Base-by-base conservation (phyloP, 2,888 invertebrate genomes). In the Lasioglossum leucozonium region DNA sequence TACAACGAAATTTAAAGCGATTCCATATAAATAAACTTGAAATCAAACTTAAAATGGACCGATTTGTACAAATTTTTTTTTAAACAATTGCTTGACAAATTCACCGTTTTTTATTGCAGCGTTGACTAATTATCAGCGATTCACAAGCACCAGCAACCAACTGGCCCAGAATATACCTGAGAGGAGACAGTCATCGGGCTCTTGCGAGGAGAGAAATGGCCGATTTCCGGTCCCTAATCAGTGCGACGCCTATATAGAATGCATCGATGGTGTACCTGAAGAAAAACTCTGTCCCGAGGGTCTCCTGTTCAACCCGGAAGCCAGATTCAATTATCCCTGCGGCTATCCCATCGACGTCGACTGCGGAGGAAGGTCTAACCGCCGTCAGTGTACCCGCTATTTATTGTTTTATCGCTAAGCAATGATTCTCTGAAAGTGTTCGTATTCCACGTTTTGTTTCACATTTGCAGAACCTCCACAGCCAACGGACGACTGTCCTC, bases 271-370 rank as follows among this genome's bases (percentile, higher is more conserved):
- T 30, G 96, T 97, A 6, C 95, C 97, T 0, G 97, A 97, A 93
- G 97, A 98, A 93, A 97, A 97, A 92, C 94, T 97, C 5, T 98
- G 98, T 88, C 97, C 98, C 0, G 98, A 98, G 92, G 98, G 98
- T 62, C 95, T 98, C 34, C 96, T 97, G 0, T 98, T 97, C 95
- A 98, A 98, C 93, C 96, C 97, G 8, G 96, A 97, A 73, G 95
- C 96, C 4, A 96, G 96, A 37, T 96, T 96, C 82, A 96, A 96
- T 30, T 98, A 97, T 93, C 98, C 98, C 4, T 98, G 98, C 93
- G 97, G 97, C 91, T 98, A 98, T 95, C 98, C 98, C 75, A 97
- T 97, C 85, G 98, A 98, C 90, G 97, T 98, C 10, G 96, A 97
- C 86, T 98, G 98, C 93, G 96, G 96, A 4, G 97, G 97, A 90